Evolutionary conservation across 2,888 invertebrate genomes (phyloP), one percentile per base, ranked within the genome.

Genomic region (Cremastinae sp.): DNA sequence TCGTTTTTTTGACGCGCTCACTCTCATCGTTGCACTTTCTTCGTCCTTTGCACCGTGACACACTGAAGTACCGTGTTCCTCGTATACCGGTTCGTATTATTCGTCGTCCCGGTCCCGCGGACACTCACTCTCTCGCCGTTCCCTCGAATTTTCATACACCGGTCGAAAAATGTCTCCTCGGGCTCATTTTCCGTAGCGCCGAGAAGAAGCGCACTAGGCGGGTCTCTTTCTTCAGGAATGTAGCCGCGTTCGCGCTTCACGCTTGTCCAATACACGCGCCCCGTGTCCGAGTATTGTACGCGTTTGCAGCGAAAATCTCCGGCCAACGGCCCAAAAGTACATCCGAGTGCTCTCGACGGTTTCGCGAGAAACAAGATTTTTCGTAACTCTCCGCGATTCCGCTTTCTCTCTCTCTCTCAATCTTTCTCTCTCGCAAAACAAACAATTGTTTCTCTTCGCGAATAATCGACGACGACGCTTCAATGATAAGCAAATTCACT

Each of bases 221-320:
- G 72, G 68, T 72, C 75, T 72, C 75, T 75, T 72, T 75, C 66
- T 68, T 68, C 72, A 72, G 75, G 75, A 75, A 75, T 75, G 75
- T 68, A 68, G 71, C 72, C 56, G 62, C 75, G 56, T 61, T 71
- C 59, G 59, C 68, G 41, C 41, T 68, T 56, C 9, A 41, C 51
- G 51, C 43, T 14, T 18, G 9, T 43, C 20, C 41, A 59, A 12
- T 49, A 49, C 1, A 49, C 18, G 12, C 22, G 12, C 8, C 16
- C n/a, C n/a, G 59, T 53, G 68, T 59, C 14, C 20, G 47, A 38
- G 16, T 56, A 41, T 53, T 34, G 20, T 54, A 45, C 36, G n/a
- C n/a, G 65, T 14, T 14, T 66, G 45, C 18, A 56, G 38, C 56
- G 16, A 56, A 56, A 36, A 36, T 34, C 36, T 56, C 9, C 36